Percentiles rank a stretch among this genome's conserved stretches.
These are phyloP conservation scores for Physocephala rufipes DNA, from an alignment of 2,888 invertebrate species.

Conservation along the genomic window DNA sequence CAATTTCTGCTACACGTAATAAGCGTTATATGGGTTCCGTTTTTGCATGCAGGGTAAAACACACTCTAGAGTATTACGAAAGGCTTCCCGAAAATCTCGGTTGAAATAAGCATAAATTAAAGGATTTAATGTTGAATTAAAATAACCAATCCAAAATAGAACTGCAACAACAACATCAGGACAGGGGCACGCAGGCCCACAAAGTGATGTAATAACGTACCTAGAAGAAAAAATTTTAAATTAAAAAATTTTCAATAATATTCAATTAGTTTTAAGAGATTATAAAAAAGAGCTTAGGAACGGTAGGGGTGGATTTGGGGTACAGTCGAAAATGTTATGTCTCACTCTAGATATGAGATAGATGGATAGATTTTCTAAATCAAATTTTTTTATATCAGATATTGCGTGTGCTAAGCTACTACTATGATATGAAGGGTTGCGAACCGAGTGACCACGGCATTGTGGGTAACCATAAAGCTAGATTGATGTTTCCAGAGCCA, in stretches of 20 bases:
- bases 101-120: conserved; percentile 96
- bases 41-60: conserved; percentile 79
- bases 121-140: conserved; percentile 94
- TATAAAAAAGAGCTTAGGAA: background rate
- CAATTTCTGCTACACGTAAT: conserved; percentile 62
- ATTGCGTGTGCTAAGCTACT: no score
- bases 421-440: no score
- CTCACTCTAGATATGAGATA: no score
- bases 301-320: no score
- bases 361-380: no score
- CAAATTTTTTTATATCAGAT: no score
- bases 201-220: conserved; percentile 85
- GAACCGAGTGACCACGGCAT: no score
- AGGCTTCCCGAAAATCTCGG: conserved; percentile 95
- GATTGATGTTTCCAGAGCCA: no score
- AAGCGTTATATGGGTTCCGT: conserved; percentile 65
- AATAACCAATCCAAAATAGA: conserved; percentile 98
- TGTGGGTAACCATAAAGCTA: no score
- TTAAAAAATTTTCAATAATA: conserved; percentile 2
- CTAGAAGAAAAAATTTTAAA: conserved; percentile 65
- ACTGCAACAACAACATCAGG: conserved; percentile 89
- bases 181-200: conserved; percentile 84
- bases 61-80: conserved; percentile 88
- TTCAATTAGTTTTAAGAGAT: background rate
- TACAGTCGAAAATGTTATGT: background rate